phyloP scores from a whole-genome alignment of 2,888 invertebrate species.

The Arctia plantaginis region DNA sequence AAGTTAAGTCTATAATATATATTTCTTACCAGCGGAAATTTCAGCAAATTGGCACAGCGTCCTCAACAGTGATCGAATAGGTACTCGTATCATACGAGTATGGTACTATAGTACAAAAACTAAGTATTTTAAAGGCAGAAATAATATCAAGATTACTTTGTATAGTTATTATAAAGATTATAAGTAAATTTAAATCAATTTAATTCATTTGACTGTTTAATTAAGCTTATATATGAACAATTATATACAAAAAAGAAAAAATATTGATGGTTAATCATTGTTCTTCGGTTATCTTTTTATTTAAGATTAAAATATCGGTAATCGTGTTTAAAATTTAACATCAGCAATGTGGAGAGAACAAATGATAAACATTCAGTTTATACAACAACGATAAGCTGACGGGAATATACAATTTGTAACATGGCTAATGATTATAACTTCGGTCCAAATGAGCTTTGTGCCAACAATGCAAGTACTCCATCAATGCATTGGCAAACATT shows the following conservation, averaged over 20 bases:
- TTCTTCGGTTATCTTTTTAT: background rate
- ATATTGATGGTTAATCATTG: background rate
- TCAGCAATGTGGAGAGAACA: slow-evolving; percentile 30
- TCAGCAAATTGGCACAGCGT: too few relatives aligned
- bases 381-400: slow-evolving; percentile 49
- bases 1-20: too few relatives aligned
- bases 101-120: too few relatives aligned
- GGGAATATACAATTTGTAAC: slow-evolving; percentile 43
- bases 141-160: too few relatives aligned
- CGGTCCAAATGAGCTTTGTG: slow-evolving; percentile 50
- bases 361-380: slow-evolving; percentile 51
- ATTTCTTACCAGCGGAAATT: too few relatives aligned
- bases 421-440: slow-evolving; percentile 52
- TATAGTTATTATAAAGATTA: too few relatives aligned
- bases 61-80: too few relatives aligned
- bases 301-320: background rate
- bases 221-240: background rate
- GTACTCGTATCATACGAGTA: too few relatives aligned
- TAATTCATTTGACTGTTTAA: background rate
- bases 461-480: slow-evolving; percentile 53
- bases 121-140: too few relatives aligned
- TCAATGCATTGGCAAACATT: slow-evolving; percentile 53
- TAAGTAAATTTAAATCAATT: background rate
- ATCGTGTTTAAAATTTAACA: slow-evolving; percentile 12
- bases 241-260: too few relatives aligned